phyloP scores from a whole-genome alignment of 2,797 vertebrate genomes.

The Pseudochromis fuscus region DNA sequence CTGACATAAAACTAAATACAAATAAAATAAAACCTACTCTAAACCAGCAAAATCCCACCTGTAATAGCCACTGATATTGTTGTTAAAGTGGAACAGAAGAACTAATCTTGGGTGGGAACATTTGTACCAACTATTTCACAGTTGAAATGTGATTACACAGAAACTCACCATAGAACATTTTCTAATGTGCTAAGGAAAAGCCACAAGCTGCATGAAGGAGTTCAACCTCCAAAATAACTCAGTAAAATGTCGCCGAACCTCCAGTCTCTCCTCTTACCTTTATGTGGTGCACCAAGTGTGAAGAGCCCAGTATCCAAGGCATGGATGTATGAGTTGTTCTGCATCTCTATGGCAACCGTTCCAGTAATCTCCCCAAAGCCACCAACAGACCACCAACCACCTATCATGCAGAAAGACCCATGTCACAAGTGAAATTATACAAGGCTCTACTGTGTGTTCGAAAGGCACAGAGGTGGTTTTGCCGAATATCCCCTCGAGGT shows the following conservation, averaged over 20 bases:
- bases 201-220: neutral
- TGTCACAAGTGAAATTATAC: conserved; percentile 12
- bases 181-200: neutral
- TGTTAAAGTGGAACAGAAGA: no score
- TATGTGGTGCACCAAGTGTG: conserved; percentile 93
- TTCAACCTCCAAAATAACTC: neutral
- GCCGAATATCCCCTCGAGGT: neutral
- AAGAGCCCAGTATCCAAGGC: conserved; percentile 96
- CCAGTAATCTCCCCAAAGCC: conserved; percentile 93
- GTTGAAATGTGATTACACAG: neutral
- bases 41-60: no score
- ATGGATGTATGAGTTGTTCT: conserved; percentile 91
- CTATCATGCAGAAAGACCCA: conserved; percentile 76
- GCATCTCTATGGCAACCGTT: conserved; percentile 95
- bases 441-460: neutral
- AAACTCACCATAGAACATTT: neutral
- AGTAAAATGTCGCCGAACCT: conserved; percentile 2
- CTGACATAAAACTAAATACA: neutral
- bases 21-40: neutral
- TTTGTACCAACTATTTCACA: neutral
- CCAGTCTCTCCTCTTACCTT: conserved; percentile 80
- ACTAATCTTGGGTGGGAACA: no score
- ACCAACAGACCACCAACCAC: conserved; percentile 92
- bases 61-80: no score
- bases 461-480: neutral